Base-by-base conservation (phyloP, 64 coral and sea anemone species). In the Trachythela sp. region DNA sequence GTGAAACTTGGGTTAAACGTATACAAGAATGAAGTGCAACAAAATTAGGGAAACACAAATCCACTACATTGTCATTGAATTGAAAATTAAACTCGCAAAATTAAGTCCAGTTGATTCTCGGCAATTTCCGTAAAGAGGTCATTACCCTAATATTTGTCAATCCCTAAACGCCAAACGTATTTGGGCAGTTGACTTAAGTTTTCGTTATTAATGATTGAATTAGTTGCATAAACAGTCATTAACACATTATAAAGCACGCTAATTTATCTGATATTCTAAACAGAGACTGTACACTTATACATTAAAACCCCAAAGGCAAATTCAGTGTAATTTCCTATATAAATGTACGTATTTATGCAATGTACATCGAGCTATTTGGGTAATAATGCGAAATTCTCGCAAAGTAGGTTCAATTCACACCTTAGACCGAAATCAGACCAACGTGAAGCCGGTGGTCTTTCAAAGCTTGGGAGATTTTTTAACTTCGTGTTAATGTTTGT, bases 191-290 rank as follows among this genome's bases (percentile, higher is more conserved):
- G 56, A 64, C 56, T 1, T 64, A 64, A 64, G 56, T 64, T 22
- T 45, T 64, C 20, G 56, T n/a, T 2, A 64, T 64, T 64, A 64
- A 1, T 26, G 56, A 20, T 27, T 64, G 56, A 64, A 64, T 64
- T 64, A 64, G 56, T 64, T n/a, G 56, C 56, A 20, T 64, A 64
- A 64, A 64, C 56, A 64, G 13, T 64, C 56, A 64, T 64, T 64
- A 64, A 64, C 56, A 27, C 4, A n/a, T 64, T n/a, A 8, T 64
- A 64, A 64, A 64, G 22, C 20, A 64, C 3, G 56, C 56, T 64
- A 64, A 64, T 64, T 64, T 64, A 64, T 64, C 56, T 64, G 56
- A 64, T 64, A 64, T 9, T 64, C 20, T 18, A 64, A 64, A 64
- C 56, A 26, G 24, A 22, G 20, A 8, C 20, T n/a, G 22, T 64